A percentile compares a stretch with the other conserved stretches of the same genome.
phyloP scores from a whole-genome alignment of 1,140 invertebrate genomes.

The Panagrolaimus sp. region DNA sequence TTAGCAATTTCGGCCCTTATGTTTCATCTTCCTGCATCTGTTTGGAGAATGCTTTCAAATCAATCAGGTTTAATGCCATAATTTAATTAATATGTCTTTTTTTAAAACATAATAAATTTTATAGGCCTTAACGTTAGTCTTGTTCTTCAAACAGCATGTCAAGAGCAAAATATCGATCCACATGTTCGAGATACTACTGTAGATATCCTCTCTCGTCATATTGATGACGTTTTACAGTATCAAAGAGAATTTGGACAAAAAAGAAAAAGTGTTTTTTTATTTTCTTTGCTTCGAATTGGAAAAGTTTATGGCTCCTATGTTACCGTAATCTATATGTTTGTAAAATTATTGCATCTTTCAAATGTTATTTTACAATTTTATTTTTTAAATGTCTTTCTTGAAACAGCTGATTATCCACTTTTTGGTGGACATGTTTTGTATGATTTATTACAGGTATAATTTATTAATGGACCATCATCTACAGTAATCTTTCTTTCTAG shows the following conservation, averaged over 20 bases:
- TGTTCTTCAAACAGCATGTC: constrained; percentile 54
- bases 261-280: constrained; percentile 50
- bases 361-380: constrained; percentile 64
- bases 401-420: constrained; percentile 62
- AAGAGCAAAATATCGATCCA: constrained; percentile 57
- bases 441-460: constrained; percentile 58
- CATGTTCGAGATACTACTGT: constrained; percentile 51
- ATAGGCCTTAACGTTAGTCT: constrained; percentile 56
- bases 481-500: constrained; percentile 31
- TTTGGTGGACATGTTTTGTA: constrained; percentile 63
- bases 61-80: constrained; percentile 60
- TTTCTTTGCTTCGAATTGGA: constrained; percentile 49
- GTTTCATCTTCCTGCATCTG: constrained; percentile 64
- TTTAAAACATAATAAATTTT: constrained; percentile 14
- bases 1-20: constrained; percentile 63
- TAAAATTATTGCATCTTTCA: constrained; percentile 63
- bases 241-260: constrained; percentile 49
- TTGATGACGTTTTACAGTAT: constrained; percentile 58
- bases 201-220: constrained; percentile 52
- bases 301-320: constrained; percentile 61
- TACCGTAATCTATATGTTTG: constrained; percentile 60
- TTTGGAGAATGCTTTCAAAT: constrained; percentile 63
- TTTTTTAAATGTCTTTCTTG: constrained; percentile 63
- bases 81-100: background rate
- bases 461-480: background rate